Conservation (phyloP, 2,797 vertebrate species). For the Pygocentrus nattereri region DNA sequence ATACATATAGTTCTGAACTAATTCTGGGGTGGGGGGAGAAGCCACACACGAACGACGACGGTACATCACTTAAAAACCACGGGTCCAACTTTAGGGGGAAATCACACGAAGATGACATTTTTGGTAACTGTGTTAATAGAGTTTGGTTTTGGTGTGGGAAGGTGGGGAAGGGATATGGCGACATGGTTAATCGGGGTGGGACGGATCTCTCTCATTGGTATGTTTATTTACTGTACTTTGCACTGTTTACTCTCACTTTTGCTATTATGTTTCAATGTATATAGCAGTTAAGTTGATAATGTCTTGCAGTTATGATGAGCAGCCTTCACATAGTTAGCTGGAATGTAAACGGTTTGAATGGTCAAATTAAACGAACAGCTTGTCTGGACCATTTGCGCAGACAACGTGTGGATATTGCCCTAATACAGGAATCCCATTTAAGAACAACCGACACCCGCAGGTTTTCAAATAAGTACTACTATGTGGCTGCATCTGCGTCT, state of each 20-base stretch:
- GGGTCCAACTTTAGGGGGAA: too few species aligned
- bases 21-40: too few species aligned
- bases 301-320: slow-evolving; percentile 9
- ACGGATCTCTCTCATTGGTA: slow-evolving; percentile 12
- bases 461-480: slow-evolving; percentile 28
- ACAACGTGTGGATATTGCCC: slow-evolving; percentile 17
- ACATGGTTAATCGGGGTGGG: slow-evolving; percentile 1
- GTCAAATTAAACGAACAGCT: slow-evolving; percentile 26
- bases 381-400: slow-evolving; percentile 18
- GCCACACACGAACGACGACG: too few species aligned
- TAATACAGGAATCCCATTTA: slow-evolving; percentile 43
- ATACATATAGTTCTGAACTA: too few species aligned
- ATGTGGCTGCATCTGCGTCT: slow-evolving; percentile 26
- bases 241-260: neutral
- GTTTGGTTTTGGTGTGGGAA: too few species aligned
- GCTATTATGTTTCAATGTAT: too few species aligned
- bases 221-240: neutral
- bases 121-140: too few species aligned
- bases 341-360: slow-evolving; percentile 38
- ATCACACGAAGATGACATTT: too few species aligned
- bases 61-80: too few species aligned
- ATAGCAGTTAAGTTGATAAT: too few species aligned
- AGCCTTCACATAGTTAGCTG: slow-evolving; percentile 32
- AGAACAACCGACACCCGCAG: neutral
- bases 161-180: neutral